Base-by-base conservation (phyloP, 23 tunicate genomes). In the Styela plicata region DNA sequence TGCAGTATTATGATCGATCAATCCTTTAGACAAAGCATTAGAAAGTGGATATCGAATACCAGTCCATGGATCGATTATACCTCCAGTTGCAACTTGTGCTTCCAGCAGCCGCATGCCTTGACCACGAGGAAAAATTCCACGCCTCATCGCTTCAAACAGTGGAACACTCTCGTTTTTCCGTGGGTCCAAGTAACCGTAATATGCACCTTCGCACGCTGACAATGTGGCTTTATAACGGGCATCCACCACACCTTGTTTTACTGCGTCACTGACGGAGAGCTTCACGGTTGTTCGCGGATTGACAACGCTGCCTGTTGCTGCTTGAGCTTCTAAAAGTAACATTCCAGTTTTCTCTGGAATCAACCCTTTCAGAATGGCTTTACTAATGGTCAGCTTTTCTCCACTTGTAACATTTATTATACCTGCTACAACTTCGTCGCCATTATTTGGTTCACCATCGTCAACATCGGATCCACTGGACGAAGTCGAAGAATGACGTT, bases 41-140 rank as follows among this genome's bases (percentile, higher is more conserved):
- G 57, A 30, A 0, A 93, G 53, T 16, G 89, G 36, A 63, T 88
- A 87, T 22, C 94, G 61, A 26, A 35, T 35, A 2, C 98, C 93
- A 0, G 93, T 84, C 98, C 98, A 93, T 28, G 98, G 98, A 66
- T 93, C 89, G 63, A 93, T 80, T 2, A 93, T 77, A 32, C 98
- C 98, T 35, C 98, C 98, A 16, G 96, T 95, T 2, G 99, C 96
- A 29, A 90, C 77, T 70, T 95, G 99, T 5, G 94, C 89, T 74
- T 95, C 99, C 32, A 95, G 67, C 79, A 95, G 74, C 23, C 99
- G 79, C 78, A 84, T 70, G 36, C 99, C 99, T 68, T 95, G 99
- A 30, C 74, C 44, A 65, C 77, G 82, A 3, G 96, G 96, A 80
- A 95, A 90, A 2, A 95, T 95, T 17, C 88, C 89, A 31, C 98